Percentiles rank a stretch among this genome's conserved stretches.
Evolutionary conservation across 2,888 invertebrate genomes (phyloP).

Genomic region (Acleris literana): DNA sequence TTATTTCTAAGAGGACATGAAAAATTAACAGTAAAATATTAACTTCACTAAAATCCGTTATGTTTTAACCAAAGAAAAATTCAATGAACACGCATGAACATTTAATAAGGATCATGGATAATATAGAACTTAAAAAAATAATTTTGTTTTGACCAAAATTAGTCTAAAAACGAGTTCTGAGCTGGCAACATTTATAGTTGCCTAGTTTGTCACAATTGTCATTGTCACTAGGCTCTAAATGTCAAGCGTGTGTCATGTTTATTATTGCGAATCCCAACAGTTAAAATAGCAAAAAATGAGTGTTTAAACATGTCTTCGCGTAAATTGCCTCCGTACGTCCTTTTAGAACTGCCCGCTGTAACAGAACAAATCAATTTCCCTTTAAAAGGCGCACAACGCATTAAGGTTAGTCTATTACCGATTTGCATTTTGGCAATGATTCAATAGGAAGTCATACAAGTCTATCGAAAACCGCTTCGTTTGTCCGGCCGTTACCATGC

Average conservation of each 20-base stretch:
- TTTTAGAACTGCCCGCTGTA: constrained; percentile 83
- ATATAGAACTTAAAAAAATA: no score
- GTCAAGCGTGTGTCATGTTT: constrained; percentile 27
- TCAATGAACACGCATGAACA: no score
- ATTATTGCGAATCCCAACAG: constrained; percentile 27
- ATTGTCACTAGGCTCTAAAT: neutral
- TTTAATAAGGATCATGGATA: no score
- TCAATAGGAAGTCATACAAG: constrained; percentile 44
- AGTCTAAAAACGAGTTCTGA: no score
- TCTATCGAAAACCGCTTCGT: constrained; percentile 40
- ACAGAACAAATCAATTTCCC: constrained; percentile 84
- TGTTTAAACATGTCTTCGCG: constrained; percentile 60
- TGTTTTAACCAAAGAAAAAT: no score
- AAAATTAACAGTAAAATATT: no score
- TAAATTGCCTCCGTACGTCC: constrained; percentile 73
- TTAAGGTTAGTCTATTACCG: constrained; percentile 84
- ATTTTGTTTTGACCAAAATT: no score
- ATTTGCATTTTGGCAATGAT: constrained; percentile 51
- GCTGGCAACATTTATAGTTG: no score
- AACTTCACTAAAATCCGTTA: no score
- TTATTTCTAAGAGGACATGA: no score
- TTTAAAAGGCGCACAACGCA: constrained; percentile 86
- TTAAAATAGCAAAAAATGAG: constrained; percentile 45
- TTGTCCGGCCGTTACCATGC: neutral
- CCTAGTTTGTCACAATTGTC: no score